A percentile compares a stretch with the other conserved stretches of the same genome.
Conservation (phyloP, 2,888 invertebrate species). For the Apantesis nais region DNA sequence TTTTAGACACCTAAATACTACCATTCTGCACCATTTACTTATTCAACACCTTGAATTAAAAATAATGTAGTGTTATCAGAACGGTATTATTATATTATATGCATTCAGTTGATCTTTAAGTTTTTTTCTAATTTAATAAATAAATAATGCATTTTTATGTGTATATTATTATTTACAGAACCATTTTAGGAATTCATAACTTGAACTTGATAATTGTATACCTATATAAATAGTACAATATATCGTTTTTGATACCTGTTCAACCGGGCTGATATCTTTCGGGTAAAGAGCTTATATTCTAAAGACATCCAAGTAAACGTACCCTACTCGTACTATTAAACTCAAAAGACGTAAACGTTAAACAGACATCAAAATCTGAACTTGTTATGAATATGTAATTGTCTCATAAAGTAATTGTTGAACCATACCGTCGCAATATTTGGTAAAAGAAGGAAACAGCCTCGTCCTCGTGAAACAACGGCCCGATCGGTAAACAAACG, state of each 20-base stretch:
- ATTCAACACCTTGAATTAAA: background rate
- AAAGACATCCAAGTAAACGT: background rate
- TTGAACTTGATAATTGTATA: background rate
- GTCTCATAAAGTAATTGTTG: background rate
- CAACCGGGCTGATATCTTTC: background rate
- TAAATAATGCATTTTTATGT: background rate
- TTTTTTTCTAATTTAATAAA: background rate
- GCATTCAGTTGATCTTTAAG: background rate
- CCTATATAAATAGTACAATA: background rate
- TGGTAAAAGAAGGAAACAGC: conserved; percentile 4
- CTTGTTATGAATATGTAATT: background rate
- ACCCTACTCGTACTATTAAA: background rate
- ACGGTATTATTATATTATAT: background rate
- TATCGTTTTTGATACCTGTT: background rate
- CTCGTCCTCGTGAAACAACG: conserved; percentile 24
- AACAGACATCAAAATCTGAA: background rate
- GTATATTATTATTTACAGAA: background rate
- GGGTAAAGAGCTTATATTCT: background rate
- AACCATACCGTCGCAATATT: background rate
- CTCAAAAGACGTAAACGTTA: background rate
- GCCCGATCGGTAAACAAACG: conserved; percentile 29
- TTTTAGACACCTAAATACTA: background rate
- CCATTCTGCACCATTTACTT: background rate
- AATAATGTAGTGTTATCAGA: background rate
- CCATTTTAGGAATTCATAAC: background rate